Evolutionary conservation across 2,113 vertebrate species (phyloP).

Genomic region (Aramus guarauna): DNA sequence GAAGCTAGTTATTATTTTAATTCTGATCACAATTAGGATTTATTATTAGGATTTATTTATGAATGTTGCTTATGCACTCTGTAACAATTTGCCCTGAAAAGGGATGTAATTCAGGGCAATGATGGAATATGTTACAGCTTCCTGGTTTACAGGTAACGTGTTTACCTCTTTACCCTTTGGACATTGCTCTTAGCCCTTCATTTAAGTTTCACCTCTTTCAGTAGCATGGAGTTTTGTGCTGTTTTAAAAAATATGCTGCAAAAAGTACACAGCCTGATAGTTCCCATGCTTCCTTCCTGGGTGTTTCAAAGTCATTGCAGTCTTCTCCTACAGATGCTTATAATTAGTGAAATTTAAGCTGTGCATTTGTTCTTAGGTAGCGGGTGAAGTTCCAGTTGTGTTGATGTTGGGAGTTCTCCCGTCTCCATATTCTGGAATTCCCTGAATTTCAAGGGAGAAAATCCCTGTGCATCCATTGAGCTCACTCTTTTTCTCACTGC

Average conservation of each 20-base stretch:
- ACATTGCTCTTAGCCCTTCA: background rate
- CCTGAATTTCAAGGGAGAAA: background rate
- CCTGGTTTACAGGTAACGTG: background rate
- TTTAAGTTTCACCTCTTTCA: background rate
- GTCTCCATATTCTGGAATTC: background rate
- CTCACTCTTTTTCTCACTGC: background rate
- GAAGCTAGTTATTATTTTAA: background rate
- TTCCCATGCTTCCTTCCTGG: background rate
- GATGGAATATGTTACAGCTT: background rate
- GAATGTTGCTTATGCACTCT: background rate
- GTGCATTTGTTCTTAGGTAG: background rate
- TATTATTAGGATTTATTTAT: background rate
- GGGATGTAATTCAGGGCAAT: background rate
- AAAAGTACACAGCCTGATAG: background rate
- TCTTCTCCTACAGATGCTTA: background rate
- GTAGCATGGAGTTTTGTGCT: background rate
- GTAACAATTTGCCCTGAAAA: background rate
- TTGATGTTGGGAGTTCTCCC: background rate
- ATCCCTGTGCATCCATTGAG: background rate
- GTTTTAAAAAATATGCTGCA: background rate
- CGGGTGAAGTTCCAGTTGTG: background rate
- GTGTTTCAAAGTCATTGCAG: background rate
- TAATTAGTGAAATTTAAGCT: background rate
- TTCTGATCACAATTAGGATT: background rate
- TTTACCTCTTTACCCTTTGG: background rate